Evolutionary conservation across 2,113 vertebrate species (phyloP), one percentile per base, ranked within the genome.

Genomic region (Odontophorus gujanensis): DNA sequence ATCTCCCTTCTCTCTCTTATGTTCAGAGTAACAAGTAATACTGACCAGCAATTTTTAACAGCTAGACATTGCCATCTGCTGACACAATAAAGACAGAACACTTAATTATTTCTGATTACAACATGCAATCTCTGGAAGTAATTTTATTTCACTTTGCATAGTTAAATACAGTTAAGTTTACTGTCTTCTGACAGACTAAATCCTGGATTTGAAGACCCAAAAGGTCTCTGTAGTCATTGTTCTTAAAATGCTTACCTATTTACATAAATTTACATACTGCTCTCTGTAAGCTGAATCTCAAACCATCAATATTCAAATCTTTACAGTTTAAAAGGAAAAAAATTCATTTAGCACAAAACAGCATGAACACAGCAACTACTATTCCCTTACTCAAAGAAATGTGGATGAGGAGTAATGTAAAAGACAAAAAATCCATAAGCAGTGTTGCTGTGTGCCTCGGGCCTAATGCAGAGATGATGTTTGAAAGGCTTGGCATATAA

Each of bases 41-140:
- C 28, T 22, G 58, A 62, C 21, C 36, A 58, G 20, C 17, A 61
- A 3, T n/a, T 40, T 77, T 81, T 59, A 88, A 66, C 40, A 90
- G 87, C 40, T 72, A 53, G 47, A 91, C 43, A 91, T 74, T 87
- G 94, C 94, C 95, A 97, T 58, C 96, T 96, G 76, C 89, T 73
- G 82, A 42, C 67, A 34, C 9, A 48, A 34, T 34, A 47, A 63
- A 85, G 53, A 58, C 8, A 79, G 30, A 76, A 50, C 84, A 24
- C 32, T 50, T 32, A 53, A 69, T 65, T 59, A 63, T 20, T 32
- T 59, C 59, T 45, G 25, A 45, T 5, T 5, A 19, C 11, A 68
- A 58, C 11, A n/a, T 0, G 7, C 20, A 61, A 7, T 36, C 9
- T 63, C 42, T 38, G 22, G 21, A 72, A 75, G 11, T 26, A 66